These are phyloP conservation scores for Euphysa ruthae DNA, from an alignment of 30 jellyfish, hydroid and myxozoan species.

Conservation along the genomic window DNA sequence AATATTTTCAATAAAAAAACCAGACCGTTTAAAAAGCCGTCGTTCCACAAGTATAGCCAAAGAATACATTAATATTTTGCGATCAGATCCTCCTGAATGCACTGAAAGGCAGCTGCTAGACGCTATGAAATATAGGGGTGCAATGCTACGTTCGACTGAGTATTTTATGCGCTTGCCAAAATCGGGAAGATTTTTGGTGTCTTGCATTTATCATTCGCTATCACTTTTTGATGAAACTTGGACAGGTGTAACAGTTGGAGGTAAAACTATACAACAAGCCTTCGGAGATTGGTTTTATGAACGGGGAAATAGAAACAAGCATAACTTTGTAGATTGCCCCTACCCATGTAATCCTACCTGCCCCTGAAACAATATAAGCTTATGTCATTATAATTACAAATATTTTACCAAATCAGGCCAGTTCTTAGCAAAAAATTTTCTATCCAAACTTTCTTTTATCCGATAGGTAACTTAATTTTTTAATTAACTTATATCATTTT, in stretches of 20 bases:
- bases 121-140: slow-evolving; percentile 83
- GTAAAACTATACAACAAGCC: slow-evolving; percentile 89
- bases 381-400: no score
- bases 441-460: no score
- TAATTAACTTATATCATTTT: no score
- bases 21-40: slow-evolving; percentile 37
- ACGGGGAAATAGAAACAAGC: slow-evolving; percentile 45
- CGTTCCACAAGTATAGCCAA: slow-evolving; percentile 89
- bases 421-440: no score
- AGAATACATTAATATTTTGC: slow-evolving; percentile 80
- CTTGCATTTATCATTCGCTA: slow-evolving; percentile 93
- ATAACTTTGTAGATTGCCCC: slow-evolving; percentile 64
- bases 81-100: slow-evolving; percentile 99
- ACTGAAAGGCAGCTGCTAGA: slow-evolving; percentile 77
- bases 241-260: slow-evolving; percentile 74
- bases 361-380: no score
- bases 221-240: slow-evolving; percentile 96
- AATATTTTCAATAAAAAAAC: neutral
- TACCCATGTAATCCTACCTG: slow-evolving; percentile 96
- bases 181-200: slow-evolving; percentile 84
- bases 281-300: slow-evolving; percentile 97
- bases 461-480: no score
- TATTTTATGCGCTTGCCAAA: slow-evolving; percentile 48
- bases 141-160: slow-evolving; percentile 74
- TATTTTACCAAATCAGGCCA: no score